Conservation (phyloP, 2,888 invertebrate genomes). For the Allophyes oxyacanthae region DNA sequence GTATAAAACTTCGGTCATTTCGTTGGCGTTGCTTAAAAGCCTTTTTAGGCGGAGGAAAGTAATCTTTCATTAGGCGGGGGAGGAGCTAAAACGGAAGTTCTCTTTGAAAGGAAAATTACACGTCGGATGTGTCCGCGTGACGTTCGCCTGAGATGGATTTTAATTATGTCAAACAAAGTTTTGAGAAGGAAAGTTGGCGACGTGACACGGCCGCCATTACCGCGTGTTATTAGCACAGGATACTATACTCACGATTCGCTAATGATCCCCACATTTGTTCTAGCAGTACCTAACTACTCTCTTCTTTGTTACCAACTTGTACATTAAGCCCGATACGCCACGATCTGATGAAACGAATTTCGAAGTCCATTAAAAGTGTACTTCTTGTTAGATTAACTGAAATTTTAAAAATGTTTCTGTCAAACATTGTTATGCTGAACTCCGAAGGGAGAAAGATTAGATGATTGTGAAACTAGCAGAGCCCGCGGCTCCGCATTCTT, state of each 20-base stretch:
- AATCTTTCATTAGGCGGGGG: constrained; percentile 89
- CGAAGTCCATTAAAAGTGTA: constrained; percentile 63
- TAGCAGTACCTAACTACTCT: constrained; percentile 13
- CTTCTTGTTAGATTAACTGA: constrained; percentile 33
- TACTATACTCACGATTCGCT: constrained; percentile 13
- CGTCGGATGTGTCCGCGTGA: constrained; percentile 83
- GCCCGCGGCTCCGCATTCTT: too few relatives aligned
- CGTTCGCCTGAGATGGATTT: constrained; percentile 85
- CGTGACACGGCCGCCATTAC: constrained; percentile 26
- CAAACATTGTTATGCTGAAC: constrained; percentile 20
- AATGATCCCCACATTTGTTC: constrained; percentile 13
- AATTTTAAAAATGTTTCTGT: constrained; percentile 31
- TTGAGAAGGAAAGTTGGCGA: constrained; percentile 69
- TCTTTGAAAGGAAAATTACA: constrained; percentile 89
- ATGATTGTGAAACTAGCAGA: too few relatives aligned
- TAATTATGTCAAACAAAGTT: constrained; percentile 88
- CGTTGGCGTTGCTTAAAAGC: constrained; percentile 89
- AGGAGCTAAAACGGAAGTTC: constrained; percentile 89
- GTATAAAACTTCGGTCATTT: constrained; percentile 89
- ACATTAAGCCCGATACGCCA: constrained; percentile 46
- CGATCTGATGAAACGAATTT: constrained; percentile 58
- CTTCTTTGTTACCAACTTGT: constrained; percentile 31
- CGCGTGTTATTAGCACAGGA: constrained; percentile 18
- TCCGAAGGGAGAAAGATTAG: not conserved
- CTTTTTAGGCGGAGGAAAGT: constrained; percentile 89